A percentile compares a stretch with the other conserved stretches of the same genome.
These are phyloP conservation scores for Azorinus chamasolen DNA, from an alignment of 2,888 invertebrate species.

Conservation along the genomic window DNA sequence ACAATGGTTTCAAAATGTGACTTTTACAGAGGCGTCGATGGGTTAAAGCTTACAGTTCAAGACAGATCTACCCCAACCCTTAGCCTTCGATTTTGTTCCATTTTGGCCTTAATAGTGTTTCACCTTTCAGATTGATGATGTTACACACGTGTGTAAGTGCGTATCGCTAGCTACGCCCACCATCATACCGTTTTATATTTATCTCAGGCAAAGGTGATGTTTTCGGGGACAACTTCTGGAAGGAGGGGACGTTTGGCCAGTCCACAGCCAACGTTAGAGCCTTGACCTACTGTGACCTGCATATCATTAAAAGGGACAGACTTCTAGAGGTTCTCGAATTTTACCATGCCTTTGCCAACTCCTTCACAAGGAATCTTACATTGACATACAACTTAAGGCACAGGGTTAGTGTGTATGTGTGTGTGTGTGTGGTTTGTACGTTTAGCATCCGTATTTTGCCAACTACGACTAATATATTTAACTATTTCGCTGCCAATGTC, in stretches of 20 bases:
- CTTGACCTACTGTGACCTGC: slow-evolving; percentile 99
- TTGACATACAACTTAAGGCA: slow-evolving; percentile 99
- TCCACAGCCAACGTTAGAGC: slow-evolving; percentile 99
- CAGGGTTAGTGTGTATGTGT: slow-evolving; percentile 90
- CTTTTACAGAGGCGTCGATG: too few relatives aligned
- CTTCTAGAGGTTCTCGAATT: slow-evolving; percentile 97
- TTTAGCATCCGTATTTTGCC: not conserved
- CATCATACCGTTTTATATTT: too few relatives aligned
- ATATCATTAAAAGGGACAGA: slow-evolving; percentile 97
- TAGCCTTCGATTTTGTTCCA: too few relatives aligned
- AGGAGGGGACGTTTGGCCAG: slow-evolving; percentile 96
- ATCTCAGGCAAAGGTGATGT: slow-evolving; percentile 97
- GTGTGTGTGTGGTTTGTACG: too few relatives aligned
- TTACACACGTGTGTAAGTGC: too few relatives aligned
- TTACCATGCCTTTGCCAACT: slow-evolving; percentile 99
- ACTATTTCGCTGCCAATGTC: too few relatives aligned
- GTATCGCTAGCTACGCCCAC: too few relatives aligned
- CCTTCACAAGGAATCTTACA: slow-evolving; percentile 98
- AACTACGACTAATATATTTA: not conserved
- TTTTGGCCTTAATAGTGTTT: too few relatives aligned
- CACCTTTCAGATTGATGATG: too few relatives aligned
- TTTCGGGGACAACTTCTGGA: slow-evolving; percentile 99
- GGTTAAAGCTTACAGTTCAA: too few relatives aligned
- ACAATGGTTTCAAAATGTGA: too few relatives aligned
- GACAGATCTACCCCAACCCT: too few relatives aligned